A percentile compares a stretch with the other conserved stretches of the same genome.
Evolutionary conservation across 2,797 vertebrate species (phyloP).

Genomic region (Acanthiza pusilla): DNA sequence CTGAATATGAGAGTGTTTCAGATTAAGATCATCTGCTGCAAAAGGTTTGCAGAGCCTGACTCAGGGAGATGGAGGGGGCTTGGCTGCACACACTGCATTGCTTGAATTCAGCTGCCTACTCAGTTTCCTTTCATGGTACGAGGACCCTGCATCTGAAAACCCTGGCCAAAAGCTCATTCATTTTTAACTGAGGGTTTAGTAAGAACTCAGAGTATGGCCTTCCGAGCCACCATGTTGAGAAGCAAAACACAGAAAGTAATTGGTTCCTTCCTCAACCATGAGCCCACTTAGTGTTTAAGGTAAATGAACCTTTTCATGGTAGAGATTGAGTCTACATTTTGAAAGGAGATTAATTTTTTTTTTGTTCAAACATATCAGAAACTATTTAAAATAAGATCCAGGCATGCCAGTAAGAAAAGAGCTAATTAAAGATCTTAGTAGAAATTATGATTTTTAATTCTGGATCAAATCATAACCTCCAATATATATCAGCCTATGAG

Average conservation of each 20-base stretch:
- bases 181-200: neutral
- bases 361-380: neutral
- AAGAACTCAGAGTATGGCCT: neutral
- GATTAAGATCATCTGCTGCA: neutral
- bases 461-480: neutral
- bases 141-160: neutral
- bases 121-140: neutral
- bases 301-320: neutral
- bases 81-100: neutral
- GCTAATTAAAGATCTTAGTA: conserved; percentile 26
- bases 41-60: conserved; percentile 13
- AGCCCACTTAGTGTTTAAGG: neutral
- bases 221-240: neutral
- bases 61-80: neutral
- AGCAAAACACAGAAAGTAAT: neutral
- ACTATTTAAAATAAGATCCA: neutral
- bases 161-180: neutral
- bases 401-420: neutral
- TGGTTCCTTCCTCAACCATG: neutral
- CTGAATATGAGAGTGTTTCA: neutral
- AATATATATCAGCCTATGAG: neutral
- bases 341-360: neutral
- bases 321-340: neutral
- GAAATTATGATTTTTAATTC: neutral
- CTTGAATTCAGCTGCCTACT: neutral